Percentiles rank a stretch among this genome's conserved stretches.
phyloP scores from a whole-genome alignment of 2,888 invertebrate species.

The Autographa gamma region DNA sequence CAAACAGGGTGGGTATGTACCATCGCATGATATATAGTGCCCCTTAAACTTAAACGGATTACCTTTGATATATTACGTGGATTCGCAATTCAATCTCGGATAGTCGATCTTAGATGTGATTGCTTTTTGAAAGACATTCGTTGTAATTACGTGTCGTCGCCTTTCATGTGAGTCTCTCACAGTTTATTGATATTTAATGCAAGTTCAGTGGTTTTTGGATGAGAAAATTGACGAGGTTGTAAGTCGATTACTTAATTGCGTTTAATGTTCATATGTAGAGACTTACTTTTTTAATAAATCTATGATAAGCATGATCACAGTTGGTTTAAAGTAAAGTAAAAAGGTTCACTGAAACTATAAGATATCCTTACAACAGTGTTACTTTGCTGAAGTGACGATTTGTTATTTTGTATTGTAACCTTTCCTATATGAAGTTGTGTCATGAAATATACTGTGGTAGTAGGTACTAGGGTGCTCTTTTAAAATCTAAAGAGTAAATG shows the following conservation, averaged over 20 bases:
- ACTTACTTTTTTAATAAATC: too few relatives aligned
- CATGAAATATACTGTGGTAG: background rate
- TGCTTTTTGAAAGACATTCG: constrained; percentile 77
- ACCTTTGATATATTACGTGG: constrained; percentile 88
- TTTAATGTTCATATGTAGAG: too few relatives aligned
- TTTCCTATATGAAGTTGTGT: background rate
- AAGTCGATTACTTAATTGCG: too few relatives aligned
- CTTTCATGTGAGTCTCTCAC: constrained; percentile 26
- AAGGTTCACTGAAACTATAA: background rate
- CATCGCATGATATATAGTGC: constrained; percentile 86
- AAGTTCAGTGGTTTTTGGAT: background rate
- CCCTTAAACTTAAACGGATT: constrained; percentile 88
- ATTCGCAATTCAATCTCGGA: constrained; percentile 86
- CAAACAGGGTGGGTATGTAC: constrained; percentile 82
- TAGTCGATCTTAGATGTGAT: constrained; percentile 83
- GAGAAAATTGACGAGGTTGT: too few relatives aligned
- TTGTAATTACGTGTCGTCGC: constrained; percentile 69
- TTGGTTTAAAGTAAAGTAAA: background rate
- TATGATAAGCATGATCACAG: too few relatives aligned
- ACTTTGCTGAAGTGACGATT: background rate
- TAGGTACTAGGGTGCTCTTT: background rate
- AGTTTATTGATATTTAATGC: constrained; percentile 11
- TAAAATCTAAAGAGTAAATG: background rate
- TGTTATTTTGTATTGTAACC: background rate
- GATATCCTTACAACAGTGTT: background rate